Base-by-base conservation (phyloP, 2,113 vertebrate species). In the Turdus rufiventris region DNA sequence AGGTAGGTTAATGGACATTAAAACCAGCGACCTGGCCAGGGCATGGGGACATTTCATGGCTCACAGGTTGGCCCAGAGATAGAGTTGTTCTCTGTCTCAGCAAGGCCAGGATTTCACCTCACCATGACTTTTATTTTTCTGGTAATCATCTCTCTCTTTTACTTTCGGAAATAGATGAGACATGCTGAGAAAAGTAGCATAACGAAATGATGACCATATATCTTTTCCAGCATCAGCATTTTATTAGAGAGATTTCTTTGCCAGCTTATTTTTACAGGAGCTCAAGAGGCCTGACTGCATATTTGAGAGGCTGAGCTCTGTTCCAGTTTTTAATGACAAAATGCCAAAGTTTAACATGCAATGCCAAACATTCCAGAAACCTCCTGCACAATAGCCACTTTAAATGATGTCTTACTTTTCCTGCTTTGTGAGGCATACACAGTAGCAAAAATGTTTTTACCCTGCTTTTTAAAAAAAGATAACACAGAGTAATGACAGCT, bases 181-280 rank as follows among this genome's bases (percentile, higher is more conserved):
- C 63, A 54, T 84, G 68, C 86, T 91, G 93, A 92, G 91, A 89
- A 93, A 92, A 94, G 94, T 67, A 96, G 92, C 86, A 29, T 91
- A 94, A 95, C 12, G 0, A 94, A 96, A 94, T 68, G 89, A 97
- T 81, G 92, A 94, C 65, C 68, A 26, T 57, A 47, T 43, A 86
- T 84, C 67, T 94, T 92, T 92, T 80, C 92, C 91, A 92, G 86
- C 53, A 96, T 94, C 94, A 95, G 92, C 80, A 45, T 93, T 95
- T 93, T 96, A 92, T 80, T 80, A 86, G 48, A 89, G 53, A 31
- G 36, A 70, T 43, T 94, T 94, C 48, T 91, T 93, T 93, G 92
- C 94, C 94, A 97, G 83, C 65, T 91, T 92, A 96, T 94, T 96
- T 96, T 95, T 91, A 91, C 92, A 96, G 95, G 92, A 93, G 91